These are phyloP conservation scores for Bacillus rossius DNA, from an alignment of 1,140 invertebrate species.

Conservation along the genomic window DNA sequence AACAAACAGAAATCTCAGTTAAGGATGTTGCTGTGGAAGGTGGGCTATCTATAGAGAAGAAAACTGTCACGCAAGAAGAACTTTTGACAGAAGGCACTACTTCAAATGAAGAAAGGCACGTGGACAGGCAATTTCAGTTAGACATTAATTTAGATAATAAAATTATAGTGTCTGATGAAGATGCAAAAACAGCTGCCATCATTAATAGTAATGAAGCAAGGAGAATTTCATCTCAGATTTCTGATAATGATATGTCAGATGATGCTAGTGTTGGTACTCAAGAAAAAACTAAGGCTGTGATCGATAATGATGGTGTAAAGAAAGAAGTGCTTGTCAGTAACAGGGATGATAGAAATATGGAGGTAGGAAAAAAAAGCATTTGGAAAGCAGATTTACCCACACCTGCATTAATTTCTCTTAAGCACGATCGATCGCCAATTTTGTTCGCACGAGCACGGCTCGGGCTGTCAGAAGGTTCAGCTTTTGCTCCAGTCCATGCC, in stretches of 20 bases:
- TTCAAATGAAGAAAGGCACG: too few relatives aligned
- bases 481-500: conserved; percentile 56
- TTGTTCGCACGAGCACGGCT: conserved; percentile 69
- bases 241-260: background rate
- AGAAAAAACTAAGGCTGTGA: conserved; percentile 1
- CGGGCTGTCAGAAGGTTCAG: conserved; percentile 75
- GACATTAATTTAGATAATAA: too few relatives aligned
- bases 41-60: too few relatives aligned
- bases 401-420: conserved; percentile 6
- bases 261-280: background rate
- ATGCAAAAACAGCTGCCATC: too few relatives aligned
- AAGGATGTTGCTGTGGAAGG: too few relatives aligned
- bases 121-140: too few relatives aligned
- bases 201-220: too few relatives aligned
- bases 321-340: conserved; percentile 3
- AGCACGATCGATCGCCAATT: conserved; percentile 61
- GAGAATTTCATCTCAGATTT: too few relatives aligned
- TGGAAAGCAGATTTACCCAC: background rate
- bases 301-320: background rate
- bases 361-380: conserved; percentile 1
- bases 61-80: too few relatives aligned
- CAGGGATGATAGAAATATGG: conserved; percentile 1
- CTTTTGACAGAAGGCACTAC: too few relatives aligned
- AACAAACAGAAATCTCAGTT: too few relatives aligned
- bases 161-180: too few relatives aligned